phyloP scores from a whole-genome alignment of 2,888 invertebrate species.

The Gymnocheta viridis region DNA sequence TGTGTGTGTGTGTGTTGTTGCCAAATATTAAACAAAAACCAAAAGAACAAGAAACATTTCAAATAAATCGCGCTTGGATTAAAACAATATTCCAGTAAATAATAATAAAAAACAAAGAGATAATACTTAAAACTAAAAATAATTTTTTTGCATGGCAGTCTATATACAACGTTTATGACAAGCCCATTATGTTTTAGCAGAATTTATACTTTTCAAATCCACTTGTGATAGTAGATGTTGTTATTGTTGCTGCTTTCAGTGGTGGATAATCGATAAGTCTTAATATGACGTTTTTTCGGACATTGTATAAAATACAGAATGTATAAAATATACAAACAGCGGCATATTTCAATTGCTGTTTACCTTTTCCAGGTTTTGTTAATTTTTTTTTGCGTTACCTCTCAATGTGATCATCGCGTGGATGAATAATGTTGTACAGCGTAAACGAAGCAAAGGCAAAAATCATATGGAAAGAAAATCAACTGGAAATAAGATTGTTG shows the following conservation, averaged over 20 bases:
- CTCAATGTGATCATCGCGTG: slow-evolving; percentile 47
- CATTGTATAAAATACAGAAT: slow-evolving; percentile 28
- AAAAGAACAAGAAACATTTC: slow-evolving; percentile 27
- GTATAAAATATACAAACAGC: slow-evolving; percentile 22
- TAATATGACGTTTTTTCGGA: slow-evolving; percentile 46
- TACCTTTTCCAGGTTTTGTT: slow-evolving; percentile 5
- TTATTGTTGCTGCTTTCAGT: slow-evolving; percentile 6
- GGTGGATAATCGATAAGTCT: slow-evolving; percentile 63
- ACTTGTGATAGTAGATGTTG: slow-evolving; percentile 36
- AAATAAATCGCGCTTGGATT: slow-evolving; percentile 59
- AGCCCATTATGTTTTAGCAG: slow-evolving; percentile 31
- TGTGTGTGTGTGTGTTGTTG: slow-evolving; percentile 13
- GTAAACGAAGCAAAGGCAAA: neutral
- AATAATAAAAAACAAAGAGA: slow-evolving; percentile 13
- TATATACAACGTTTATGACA: slow-evolving; percentile 63
- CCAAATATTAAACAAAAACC: slow-evolving; percentile 29
- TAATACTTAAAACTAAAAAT: slow-evolving; percentile 19
- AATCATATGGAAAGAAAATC: neutral
- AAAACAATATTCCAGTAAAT: slow-evolving; percentile 59
- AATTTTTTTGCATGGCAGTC: slow-evolving; percentile 36
- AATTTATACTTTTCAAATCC: slow-evolving; percentile 40
- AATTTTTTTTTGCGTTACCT: neutral
- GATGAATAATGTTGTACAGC: slow-evolving; percentile 40
- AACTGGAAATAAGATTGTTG: slow-evolving; percentile 18
- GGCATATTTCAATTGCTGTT: slow-evolving; percentile 56